These are phyloP conservation scores for Epinephelus cyanopodus DNA, from an alignment of 2,113 vertebrate genomes.

Conservation along the genomic window DNA sequence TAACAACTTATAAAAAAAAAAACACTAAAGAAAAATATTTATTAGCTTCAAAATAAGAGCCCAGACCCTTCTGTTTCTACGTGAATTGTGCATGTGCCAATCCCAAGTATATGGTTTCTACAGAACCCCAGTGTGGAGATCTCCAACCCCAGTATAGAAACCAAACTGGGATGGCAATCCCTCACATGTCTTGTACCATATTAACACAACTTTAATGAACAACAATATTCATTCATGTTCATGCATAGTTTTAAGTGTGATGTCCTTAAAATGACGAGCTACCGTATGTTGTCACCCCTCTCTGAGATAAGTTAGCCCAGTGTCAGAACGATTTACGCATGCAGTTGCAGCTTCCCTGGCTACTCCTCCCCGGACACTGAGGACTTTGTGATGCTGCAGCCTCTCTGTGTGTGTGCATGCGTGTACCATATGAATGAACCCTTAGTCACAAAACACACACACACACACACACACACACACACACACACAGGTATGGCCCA, in stretches of 20 bases:
- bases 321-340: slow-evolving; percentile 65
- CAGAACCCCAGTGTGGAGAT: slow-evolving; percentile 51
- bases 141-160: slow-evolving; percentile 64
- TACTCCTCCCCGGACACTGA: slow-evolving; percentile 45
- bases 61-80: slow-evolving; percentile 32
- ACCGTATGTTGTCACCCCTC: slow-evolving; percentile 12
- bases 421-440: slow-evolving; percentile 65
- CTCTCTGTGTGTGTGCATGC: slow-evolving; percentile 67
- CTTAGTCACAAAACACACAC: slow-evolving; percentile 37
- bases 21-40: background rate
- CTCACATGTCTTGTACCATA: slow-evolving; percentile 28
- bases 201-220: slow-evolving; percentile 24
- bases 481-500: slow-evolving; percentile 54
- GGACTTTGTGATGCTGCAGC: slow-evolving; percentile 55
- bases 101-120: slow-evolving; percentile 76
- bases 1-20: background rate
- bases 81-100: slow-evolving; percentile 68
- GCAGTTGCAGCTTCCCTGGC: slow-evolving; percentile 55
- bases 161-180: slow-evolving; percentile 68
- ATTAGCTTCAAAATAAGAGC: slow-evolving; percentile 24
- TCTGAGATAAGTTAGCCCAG: slow-evolving; percentile 35
- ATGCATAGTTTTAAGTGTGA: slow-evolving; percentile 34
- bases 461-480: slow-evolving; percentile 36
- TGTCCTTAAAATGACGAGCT: slow-evolving; percentile 21
- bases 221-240: slow-evolving; percentile 24